These are phyloP conservation scores for Diplodus sargus DNA, from an alignment of 2,797 vertebrate genomes.

Conservation along the genomic window DNA sequence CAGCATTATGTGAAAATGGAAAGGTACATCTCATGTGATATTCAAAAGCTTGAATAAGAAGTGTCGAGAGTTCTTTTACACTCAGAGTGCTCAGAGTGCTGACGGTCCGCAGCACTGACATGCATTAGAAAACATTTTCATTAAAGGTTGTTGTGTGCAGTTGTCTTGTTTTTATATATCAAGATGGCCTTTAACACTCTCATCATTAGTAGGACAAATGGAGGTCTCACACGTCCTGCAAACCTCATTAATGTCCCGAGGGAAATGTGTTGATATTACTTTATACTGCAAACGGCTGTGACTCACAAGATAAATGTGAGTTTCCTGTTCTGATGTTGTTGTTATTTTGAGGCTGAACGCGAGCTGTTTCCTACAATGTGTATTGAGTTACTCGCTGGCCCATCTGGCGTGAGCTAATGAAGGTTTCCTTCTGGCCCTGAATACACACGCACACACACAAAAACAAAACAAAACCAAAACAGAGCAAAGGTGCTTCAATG, in stretches of 20 bases:
- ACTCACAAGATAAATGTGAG: constrained; percentile 21
- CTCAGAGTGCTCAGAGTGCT: not conserved
- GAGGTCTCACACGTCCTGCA: not conserved
- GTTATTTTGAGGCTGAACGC: not conserved
- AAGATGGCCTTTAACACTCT: constrained; percentile 30
- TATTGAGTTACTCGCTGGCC: constrained; percentile 5
- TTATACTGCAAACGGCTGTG: constrained; percentile 26
- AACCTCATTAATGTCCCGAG: not conserved
- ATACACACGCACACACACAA: not conserved
- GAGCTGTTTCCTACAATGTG: not conserved
- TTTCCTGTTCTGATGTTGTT: not conserved
- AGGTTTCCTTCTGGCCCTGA: not conserved
- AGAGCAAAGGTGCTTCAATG: not conserved
- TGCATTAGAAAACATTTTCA: constrained; percentile 59
- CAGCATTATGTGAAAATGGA: constrained; percentile 35
- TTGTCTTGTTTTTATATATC: not conserved
- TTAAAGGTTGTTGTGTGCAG: constrained; percentile 31
- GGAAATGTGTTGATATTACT: constrained; percentile 18
- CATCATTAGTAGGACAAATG: constrained; percentile 15
- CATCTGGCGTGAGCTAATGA: constrained; percentile 4
- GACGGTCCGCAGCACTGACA: constrained; percentile 4
- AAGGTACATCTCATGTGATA: constrained; percentile 15
- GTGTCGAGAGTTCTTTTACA: not conserved
- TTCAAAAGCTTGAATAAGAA: constrained; percentile 31
- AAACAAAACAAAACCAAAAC: constrained; percentile 9